Base-by-base conservation (phyloP, 2,888 invertebrate species). In the Sycophila texana region DNA sequence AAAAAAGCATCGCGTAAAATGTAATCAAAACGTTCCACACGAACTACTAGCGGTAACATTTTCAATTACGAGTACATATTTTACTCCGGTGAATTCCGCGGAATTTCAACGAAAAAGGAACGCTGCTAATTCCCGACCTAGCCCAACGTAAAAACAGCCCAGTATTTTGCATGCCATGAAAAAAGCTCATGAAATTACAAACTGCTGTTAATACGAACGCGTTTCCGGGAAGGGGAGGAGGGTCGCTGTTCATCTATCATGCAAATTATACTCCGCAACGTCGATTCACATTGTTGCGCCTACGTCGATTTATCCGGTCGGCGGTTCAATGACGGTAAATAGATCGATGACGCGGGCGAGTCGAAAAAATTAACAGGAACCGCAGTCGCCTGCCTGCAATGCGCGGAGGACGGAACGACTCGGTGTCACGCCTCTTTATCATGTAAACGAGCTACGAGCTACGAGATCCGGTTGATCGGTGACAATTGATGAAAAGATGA, bases 291-390 rank as follows among this genome's bases (percentile, higher is more conserved):
- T 68, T 47, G 75, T 61, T 61, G 61, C 60, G 58, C 39, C 22
- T 22, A n/a, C 60, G 7, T 4, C 39, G 5, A 26, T 39, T 39
- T 60, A 30, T 60, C 26, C 60, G 60, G 12, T 16, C 30, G 39
- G 63, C 63, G 74, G 57, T 66, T 66, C 66, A 66, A 66, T 74
- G 66, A 65, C 55, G 74, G 66, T 74, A 74, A 77, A 66, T 53
- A 77, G 58, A 77, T 72, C 71, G 72, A 58, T 72, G 71, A 72
- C 66, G 53, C 58, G 22, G 18, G 47, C 18, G 61, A 61, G 39
- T 16, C 26, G 26, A 49, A 65, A 65, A 51, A 65, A 57, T 39
- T 39, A 39, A 7, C 39, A 39, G 39, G 39, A 39, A 39, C 39
- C 39, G 10, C 39, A 39, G 10, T 10, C 0, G 39, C 39, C 7